phyloP scores from a whole-genome alignment of 2,797 vertebrate species.

The Chrysocyon brachyurus region DNA sequence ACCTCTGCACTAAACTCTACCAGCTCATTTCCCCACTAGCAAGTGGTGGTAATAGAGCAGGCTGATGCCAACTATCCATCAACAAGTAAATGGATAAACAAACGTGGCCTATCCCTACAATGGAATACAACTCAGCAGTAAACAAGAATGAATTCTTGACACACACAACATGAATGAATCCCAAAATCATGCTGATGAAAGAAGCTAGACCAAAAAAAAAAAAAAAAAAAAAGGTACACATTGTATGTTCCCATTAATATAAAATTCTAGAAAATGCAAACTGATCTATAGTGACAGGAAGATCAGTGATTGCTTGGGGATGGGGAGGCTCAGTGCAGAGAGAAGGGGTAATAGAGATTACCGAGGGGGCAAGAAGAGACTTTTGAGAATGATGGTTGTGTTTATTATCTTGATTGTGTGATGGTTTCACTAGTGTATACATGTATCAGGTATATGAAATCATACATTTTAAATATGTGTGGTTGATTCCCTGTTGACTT shows the following conservation, averaged over 20 bases:
- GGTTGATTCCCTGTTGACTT: not conserved
- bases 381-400: not conserved
- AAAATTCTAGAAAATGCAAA: not conserved
- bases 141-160: not conserved
- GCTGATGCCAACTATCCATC: not conserved
- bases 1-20: not conserved
- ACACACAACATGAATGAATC: no score
- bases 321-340: not conserved
- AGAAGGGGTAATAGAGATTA: not conserved
- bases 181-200: not conserved
- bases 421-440: not conserved
- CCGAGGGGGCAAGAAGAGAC: not conserved
- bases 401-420: not conserved
- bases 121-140: not conserved
- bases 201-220: not conserved
- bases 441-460: not conserved
- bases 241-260: not conserved
- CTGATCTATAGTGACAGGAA: not conserved
- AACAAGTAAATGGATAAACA: not conserved
- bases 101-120: not conserved
- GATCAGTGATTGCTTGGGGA: not conserved
- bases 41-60: not conserved
- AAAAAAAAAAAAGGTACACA: not conserved
- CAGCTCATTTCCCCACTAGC: not conserved
- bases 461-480: not conserved